phyloP scores from a whole-genome alignment of 2,113 vertebrate genomes.

The Enhydra lutris region DNA sequence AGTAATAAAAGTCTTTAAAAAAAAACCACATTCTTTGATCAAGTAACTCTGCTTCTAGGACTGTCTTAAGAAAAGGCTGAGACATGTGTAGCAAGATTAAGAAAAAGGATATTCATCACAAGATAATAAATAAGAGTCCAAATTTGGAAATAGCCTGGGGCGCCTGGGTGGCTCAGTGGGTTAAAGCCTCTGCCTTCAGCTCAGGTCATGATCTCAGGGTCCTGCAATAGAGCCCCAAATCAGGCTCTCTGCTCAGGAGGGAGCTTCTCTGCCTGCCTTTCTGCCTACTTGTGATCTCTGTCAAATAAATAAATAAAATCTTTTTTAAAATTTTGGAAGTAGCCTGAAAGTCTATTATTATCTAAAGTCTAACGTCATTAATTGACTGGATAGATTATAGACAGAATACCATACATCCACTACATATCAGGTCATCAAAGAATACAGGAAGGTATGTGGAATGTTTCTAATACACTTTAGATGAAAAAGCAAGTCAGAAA shows the following conservation, averaged over 20 bases:
- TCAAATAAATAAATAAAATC: no score
- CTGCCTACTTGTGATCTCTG: no score
- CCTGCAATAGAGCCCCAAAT: no score
- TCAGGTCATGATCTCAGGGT: no score
- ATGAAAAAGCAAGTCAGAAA: neutral
- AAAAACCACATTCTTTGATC: neutral
- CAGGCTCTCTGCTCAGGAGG: no score
- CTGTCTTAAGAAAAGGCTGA: neutral
- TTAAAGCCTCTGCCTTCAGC: no score
- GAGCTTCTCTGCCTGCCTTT: no score
- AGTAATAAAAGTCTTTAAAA: neutral
- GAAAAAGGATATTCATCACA: neutral
- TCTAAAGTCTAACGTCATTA: neutral
- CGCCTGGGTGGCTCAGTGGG: no score
- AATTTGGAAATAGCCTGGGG: neutral
- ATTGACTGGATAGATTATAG: neutral
- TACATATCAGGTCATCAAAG: neutral
- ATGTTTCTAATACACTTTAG: neutral
- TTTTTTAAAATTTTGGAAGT: neutral
- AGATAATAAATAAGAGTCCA: neutral
- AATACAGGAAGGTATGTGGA: neutral
- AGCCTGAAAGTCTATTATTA: neutral
- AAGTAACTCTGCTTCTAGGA: neutral
- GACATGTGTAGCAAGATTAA: neutral
- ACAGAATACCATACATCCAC: neutral